A percentile compares a stretch with the other conserved stretches of the same genome.
Conservation (phyloP, 2,113 vertebrate genomes). For the Bujurquina vittata region DNA sequence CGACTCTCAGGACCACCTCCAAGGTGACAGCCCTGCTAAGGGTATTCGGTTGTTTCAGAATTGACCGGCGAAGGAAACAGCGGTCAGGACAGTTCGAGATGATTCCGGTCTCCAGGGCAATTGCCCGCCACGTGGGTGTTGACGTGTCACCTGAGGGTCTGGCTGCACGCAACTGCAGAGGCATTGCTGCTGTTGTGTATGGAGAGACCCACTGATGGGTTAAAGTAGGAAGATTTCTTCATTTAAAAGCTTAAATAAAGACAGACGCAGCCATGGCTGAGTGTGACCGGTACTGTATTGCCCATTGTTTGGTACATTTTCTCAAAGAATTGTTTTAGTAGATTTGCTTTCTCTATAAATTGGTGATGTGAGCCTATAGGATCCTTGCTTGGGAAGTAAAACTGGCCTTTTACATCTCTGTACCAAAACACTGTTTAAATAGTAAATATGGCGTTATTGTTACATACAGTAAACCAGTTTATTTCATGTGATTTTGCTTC, state of each 20-base stretch:
- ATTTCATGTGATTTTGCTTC: conserved; percentile 44
- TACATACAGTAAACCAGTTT: neutral
- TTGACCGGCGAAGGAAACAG: conserved; percentile 24
- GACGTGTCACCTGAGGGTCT: conserved; percentile 74
- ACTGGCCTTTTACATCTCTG: neutral
- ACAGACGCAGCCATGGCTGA: neutral
- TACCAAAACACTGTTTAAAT: neutral
- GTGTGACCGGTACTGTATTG: no score
- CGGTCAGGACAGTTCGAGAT: conserved; percentile 59
- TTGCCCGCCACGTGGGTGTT: conserved; percentile 78
- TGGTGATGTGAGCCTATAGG: no score
- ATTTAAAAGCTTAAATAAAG: neutral
- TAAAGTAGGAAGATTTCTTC: neutral
- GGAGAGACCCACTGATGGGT: conserved; percentile 88
- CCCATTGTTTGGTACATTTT: no score
- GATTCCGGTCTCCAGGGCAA: conserved; percentile 79
- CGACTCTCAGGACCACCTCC: no score
- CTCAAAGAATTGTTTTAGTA: no score
- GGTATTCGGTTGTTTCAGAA: conserved; percentile 29
- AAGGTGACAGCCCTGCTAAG: no score
- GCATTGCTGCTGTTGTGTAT: conserved; percentile 85
- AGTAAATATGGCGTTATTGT: neutral
- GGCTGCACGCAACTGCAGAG: conserved; percentile 70
- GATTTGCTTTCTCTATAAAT: neutral
- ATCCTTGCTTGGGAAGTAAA: neutral